A percentile compares a stretch with the other conserved stretches of the same genome.
phyloP scores from a whole-genome alignment of 1,140 invertebrate species.

The Drosophila kohkoa region DNA sequence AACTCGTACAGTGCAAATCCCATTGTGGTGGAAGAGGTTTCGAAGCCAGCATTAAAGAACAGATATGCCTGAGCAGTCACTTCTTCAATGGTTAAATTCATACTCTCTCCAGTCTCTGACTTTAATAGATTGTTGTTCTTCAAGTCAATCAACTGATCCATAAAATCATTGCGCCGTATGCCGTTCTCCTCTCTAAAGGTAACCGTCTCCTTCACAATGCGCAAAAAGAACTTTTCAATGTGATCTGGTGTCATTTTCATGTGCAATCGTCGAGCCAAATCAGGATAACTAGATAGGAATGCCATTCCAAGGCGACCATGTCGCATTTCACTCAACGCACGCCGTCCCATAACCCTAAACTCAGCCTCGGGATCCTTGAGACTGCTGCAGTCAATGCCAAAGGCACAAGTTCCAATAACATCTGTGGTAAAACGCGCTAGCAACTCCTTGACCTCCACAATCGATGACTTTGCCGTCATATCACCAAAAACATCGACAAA shows the following conservation, averaged over 20 bases:
- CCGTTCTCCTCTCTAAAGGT: constrained; percentile 85
- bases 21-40: constrained; percentile 87
- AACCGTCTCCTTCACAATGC: constrained; percentile 85
- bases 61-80: constrained; percentile 79
- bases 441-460: constrained; percentile 63
- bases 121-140: constrained; percentile 60
- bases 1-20: constrained; percentile 86
- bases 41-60: constrained; percentile 88
- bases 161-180: constrained; percentile 86
- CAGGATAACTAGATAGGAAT: constrained; percentile 51
- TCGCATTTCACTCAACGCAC: constrained; percentile 52
- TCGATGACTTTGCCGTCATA: constrained; percentile 9
- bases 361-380: constrained; percentile 85
- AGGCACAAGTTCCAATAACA: constrained; percentile 87
- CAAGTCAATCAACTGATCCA: constrained; percentile 86
- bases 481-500: constrained; percentile 37
- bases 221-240: constrained; percentile 85
- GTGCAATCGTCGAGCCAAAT: constrained; percentile 34
- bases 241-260: constrained; percentile 60
- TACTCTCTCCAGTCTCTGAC: constrained; percentile 40
- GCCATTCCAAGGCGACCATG: constrained; percentile 32
- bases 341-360: constrained; percentile 80
- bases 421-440: constrained; percentile 75
- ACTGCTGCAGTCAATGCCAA: constrained; percentile 87
- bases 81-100: constrained; percentile 62